Evolutionary conservation across 2,113 vertebrate species (phyloP).

Genomic region (Lathamus discolor): DNA sequence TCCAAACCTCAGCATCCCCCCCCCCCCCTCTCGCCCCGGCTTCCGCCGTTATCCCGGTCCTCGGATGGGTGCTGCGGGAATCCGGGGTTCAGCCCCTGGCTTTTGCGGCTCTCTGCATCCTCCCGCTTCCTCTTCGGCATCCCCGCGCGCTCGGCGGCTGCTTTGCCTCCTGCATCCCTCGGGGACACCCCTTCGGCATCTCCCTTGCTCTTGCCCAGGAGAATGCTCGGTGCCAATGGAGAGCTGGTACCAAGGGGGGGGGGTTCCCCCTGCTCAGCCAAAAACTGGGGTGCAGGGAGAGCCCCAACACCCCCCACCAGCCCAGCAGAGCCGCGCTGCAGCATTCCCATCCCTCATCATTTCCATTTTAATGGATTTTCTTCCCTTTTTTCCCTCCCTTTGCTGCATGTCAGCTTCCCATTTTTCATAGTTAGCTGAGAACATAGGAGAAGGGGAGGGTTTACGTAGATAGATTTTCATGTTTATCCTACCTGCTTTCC

Average conservation of each 20-base stretch:
- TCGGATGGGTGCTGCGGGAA: accelerated
- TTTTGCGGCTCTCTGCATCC: neutral
- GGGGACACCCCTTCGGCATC: neutral
- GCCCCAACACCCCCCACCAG: accelerated
- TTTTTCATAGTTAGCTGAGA: conserved; percentile 58
- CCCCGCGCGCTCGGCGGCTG: neutral
- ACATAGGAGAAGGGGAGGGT: conserved; percentile 1
- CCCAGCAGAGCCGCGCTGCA: neutral
- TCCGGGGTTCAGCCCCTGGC: neutral
- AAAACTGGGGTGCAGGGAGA: neutral
- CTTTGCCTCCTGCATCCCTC: neutral
- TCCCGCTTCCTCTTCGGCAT: neutral
- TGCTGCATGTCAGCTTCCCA: conserved; percentile 50
- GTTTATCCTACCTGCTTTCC: conserved; percentile 39
- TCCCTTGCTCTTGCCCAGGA: neutral
- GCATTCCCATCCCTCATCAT: neutral
- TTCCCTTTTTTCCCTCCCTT: neutral
- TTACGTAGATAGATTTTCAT: neutral
- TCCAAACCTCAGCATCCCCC: neutral
- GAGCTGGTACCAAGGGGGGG: neutral
- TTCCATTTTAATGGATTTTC: conserved; percentile 62
- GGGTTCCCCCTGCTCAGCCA: neutral
- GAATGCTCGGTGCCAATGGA: neutral
- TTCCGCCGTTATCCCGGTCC: neutral
- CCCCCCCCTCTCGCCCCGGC: no score